Evolutionary conservation across 1,140 invertebrate species (phyloP), one percentile per base, ranked within the genome.

Genomic region (Melitaea cinxia): DNA sequence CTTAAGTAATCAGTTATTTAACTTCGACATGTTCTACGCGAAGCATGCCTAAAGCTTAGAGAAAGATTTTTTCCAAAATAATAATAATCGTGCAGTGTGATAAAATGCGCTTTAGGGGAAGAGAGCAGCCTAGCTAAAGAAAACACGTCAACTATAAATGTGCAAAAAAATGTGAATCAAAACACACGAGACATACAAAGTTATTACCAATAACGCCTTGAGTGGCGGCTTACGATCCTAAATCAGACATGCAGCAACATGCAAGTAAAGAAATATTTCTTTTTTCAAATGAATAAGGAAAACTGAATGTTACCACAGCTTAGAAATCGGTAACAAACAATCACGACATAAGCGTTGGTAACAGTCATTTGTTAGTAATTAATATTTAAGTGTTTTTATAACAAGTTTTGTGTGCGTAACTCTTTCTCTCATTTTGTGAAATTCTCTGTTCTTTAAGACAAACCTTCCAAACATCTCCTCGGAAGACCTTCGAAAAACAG

Each of bases 401-500:
- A 72, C 56, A 72, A 80, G 68, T 73, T 80, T 80, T 80, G 72
- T 83, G 85, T 87, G 83, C 80, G 77, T 62, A 83, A 85, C 80
- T 78, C 82, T 90, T 68, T 84, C 75, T 84, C 71, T 85, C 78
- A 75, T 73, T 82, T 80, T 78, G 80, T 85, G 78, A 80, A 77
- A 87, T 80, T 82, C 75, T 85, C 75, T 75, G 73, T 78, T 80
- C 65, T 83, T 83, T 85, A 76, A 68, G 83, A 94, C 93, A 92
- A 93, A 94, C 93, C 93, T 94, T 93, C 92, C 92, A 93, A 85
- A 91, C 91, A 80, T 92, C 89, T 93, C 93, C 93, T 85, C 92
- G 93, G 90, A 92, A 94, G 93, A 93, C 93, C 93, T 94, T 91
- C 78, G 85, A 85, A 89, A 85, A 91, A 88, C 80, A 89, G 75